phyloP scores from a whole-genome alignment of 2,888 invertebrate species.

The Phortica magna region DNA sequence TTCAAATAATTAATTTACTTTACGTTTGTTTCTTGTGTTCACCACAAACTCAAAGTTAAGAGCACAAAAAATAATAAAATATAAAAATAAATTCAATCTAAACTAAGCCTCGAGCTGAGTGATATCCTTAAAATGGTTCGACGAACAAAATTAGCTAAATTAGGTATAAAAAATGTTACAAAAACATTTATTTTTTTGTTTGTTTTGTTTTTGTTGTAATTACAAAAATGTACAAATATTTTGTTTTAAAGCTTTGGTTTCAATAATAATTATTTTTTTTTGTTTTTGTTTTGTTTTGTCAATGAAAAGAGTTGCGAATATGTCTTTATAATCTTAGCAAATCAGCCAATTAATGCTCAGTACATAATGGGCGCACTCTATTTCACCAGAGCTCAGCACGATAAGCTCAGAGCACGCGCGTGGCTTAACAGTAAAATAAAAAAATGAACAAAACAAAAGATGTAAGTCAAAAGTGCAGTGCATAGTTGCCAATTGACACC shows the following conservation, averaged over 20 bases:
- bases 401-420: too few relatives aligned
- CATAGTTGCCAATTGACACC: too few relatives aligned
- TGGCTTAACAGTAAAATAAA: too few relatives aligned
- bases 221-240: conserved; percentile 45
- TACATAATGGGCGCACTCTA: too few relatives aligned
- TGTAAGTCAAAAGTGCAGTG: too few relatives aligned
- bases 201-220: conserved; percentile 11
- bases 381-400: too few relatives aligned
- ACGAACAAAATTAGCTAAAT: conserved; percentile 39
- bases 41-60: neutral
- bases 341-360: too few relatives aligned
- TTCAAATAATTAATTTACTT: conserved; percentile 11
- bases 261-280: conserved; percentile 53
- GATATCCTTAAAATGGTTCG: conserved; percentile 51
- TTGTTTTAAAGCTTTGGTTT: conserved; percentile 69
- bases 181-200: neutral
- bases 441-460: too few relatives aligned
- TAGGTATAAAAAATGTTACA: conserved; percentile 32
- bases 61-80: neutral
- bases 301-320: too few relatives aligned
- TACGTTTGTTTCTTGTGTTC: conserved; percentile 6
- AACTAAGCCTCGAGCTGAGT: conserved; percentile 63
- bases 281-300: too few relatives aligned
- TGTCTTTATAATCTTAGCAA: too few relatives aligned
- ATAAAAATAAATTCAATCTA: conserved; percentile 22